Base-by-base conservation (phyloP, 1,140 invertebrate genomes). In the Nilaparvata lugens region DNA sequence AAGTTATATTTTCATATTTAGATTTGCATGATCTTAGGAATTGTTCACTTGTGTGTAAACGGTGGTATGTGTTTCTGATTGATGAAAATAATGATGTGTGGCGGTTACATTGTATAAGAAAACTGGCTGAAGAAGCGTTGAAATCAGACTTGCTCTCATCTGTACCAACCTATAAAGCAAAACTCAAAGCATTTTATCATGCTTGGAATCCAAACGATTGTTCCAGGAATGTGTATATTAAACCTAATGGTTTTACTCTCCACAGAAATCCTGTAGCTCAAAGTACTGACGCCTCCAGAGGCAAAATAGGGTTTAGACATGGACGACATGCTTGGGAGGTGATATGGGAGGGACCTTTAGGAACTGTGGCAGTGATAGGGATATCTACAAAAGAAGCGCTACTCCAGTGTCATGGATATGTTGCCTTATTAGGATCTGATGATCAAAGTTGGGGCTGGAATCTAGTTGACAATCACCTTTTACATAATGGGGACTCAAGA, bases 361-460 rank as follows among this genome's bases (percentile, higher is more conserved):
- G 94, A 1, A 97, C 93, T 14, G 93, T 96, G 7, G 93, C 94
- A 40, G 92, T 97, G 21, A 87, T 97, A 68, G 94, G 96, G 31
- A 88, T 99, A 66, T 92, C 95, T 24, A 97, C 95, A 2, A 95
- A 93, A 78, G 91, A 96, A 72, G 91, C 95, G 18, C 82, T 90
- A 24, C 75, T 97, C 52, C 83, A 89, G 69, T 93, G 90, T 74
- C 91, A 91, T 68, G 95, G 96, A 61, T 98, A 98, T 79, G 87
- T 97, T 28, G 89, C 94, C 4, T 75, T 99, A 56, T 76, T 99
- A 52, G 96, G 96, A 19, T 91, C 90, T 45, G 93, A 98, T 77
- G 91, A 96, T 71, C 88, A 98, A 73, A 97, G 93, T 68, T 98
- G 95, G 95, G 95, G 95, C 4, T 98, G 96, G 95, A 98, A 98